Conservation (phyloP, 2,797 vertebrate genomes). For the Microctenopoma lineatum region DNA sequence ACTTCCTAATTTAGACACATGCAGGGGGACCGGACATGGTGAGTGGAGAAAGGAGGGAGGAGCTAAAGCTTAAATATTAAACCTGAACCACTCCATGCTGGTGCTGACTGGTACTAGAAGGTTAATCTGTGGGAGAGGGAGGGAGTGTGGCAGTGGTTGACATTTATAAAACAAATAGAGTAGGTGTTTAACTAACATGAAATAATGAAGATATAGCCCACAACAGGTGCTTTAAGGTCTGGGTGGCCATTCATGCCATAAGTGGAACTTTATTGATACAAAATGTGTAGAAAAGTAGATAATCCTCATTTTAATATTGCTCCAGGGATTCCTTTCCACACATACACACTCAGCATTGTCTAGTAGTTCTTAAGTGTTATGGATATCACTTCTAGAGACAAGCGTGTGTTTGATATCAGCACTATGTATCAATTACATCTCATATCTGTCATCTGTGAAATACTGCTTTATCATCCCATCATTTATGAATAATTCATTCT, state of each 20-base stretch:
- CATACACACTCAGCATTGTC: slow-evolving; percentile 1
- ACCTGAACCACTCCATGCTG: slow-evolving; percentile 55
- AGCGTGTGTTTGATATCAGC: slow-evolving; percentile 41
- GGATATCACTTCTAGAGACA: slow-evolving; percentile 35
- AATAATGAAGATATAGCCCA: slow-evolving; percentile 8
- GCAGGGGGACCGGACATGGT: slow-evolving; percentile 38
- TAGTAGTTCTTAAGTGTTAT: slow-evolving; percentile 10
- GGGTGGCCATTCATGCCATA: background rate
- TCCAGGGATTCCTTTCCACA: slow-evolving; percentile 3
- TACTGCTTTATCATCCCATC: slow-evolving; percentile 60
- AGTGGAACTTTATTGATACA: background rate
- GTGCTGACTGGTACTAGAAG: slow-evolving; percentile 52
- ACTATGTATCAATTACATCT: slow-evolving; percentile 51
- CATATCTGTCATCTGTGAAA: slow-evolving; percentile 59
- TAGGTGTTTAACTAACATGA: slow-evolving; percentile 29
- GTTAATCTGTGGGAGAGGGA: slow-evolving; percentile 53
- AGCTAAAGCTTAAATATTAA: slow-evolving; percentile 81
- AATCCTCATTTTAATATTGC: slow-evolving; percentile 12
- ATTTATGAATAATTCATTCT: slow-evolving; percentile 66
- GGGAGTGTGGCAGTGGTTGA: slow-evolving; percentile 30
- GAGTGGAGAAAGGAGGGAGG: slow-evolving; percentile 50
- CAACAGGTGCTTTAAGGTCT: slow-evolving; percentile 18
- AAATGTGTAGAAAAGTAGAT: background rate
- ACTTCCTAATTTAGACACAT: slow-evolving; percentile 31
- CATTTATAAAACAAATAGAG: slow-evolving; percentile 31